Evolutionary conservation across 2,113 vertebrate genomes (phyloP), one percentile per base, ranked within the genome.

Genomic region (Brachyhypopomus occidentalis): DNA sequence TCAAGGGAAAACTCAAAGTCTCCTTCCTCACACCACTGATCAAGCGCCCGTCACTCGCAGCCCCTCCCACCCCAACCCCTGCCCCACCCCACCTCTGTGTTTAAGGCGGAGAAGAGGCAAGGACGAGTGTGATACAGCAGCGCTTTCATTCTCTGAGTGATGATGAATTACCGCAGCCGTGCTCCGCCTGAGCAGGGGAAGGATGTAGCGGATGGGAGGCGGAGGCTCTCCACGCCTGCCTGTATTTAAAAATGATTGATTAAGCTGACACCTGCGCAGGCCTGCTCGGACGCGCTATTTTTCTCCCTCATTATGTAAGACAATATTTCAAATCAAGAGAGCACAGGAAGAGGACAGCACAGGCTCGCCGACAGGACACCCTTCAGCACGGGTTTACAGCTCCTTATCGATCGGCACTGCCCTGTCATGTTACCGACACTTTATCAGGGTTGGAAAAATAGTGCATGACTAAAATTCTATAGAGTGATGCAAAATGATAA

Each of bases 241-340:
- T 81, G 87, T 94, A 90, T 94, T 95, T 95, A 92, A 93, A 94
- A 93, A 94, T 95, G 94, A 96, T 94, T 93, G 93, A 95, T 95
- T 95, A 94, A 92, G 91, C 91, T 92, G 92, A 92, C 90, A 92
- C 88, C 82, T 86, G 91, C 92, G 90, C 90, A 88, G 92, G 90
- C 94, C 94, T 93, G 90, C 89, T 89, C 84, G 52, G 86, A 86
- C 75, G 81, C 67, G 81, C 84, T 89, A 89, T 92, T 94, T 93
- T 92, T 93, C 91, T 93, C 89, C 89, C 87, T 88, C 80, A 86
- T 92, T 92, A 92, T 90, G 88, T 92, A 92, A 94, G 93, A 91
- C 92, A 91, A 89, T 93, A 94, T 92, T 94, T 95, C 93, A 93
- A 83, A 90, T 91, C 93, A 91, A 86, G 89, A 87, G 89, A 88